Percentiles rank a stretch among this genome's conserved stretches.
Conservation (phyloP, 2,888 invertebrate genomes). For the Tanypteryx hageni region DNA sequence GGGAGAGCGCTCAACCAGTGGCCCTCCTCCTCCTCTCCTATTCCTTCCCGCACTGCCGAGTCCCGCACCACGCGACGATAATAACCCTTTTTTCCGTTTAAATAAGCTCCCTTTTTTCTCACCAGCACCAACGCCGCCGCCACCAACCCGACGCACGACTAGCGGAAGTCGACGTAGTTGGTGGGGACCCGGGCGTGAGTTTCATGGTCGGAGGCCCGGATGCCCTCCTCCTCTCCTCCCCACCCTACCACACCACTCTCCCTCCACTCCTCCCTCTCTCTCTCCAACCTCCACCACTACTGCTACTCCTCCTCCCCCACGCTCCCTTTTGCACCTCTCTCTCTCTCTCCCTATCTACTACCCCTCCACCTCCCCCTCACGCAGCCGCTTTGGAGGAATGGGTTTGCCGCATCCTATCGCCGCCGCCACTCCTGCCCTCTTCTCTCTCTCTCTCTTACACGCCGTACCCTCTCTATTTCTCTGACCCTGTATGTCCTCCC, state of each 20-base stretch:
- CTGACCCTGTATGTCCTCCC: background rate
- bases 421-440: background rate
- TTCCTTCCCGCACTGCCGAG: slow-evolving; percentile 13
- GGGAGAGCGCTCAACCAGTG: slow-evolving; percentile 40
- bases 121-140: slow-evolving; percentile 69
- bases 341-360: background rate
- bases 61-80: slow-evolving; percentile 3
- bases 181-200: slow-evolving; percentile 64
- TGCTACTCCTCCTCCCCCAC: slow-evolving; percentile 28
- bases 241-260: background rate
- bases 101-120: background rate
- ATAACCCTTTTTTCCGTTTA: background rate
- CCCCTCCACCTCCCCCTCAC: slow-evolving; percentile 62
- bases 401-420: slow-evolving; percentile 60
- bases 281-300: too few species aligned
- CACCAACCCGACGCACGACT: slow-evolving; percentile 68
- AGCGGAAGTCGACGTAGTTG: slow-evolving; percentile 67
- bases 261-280: slow-evolving; percentile 53
- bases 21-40: slow-evolving; percentile 16
- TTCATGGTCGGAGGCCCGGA: slow-evolving; percentile 68
- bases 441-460: background rate
- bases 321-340: background rate
- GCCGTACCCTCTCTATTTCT: background rate
- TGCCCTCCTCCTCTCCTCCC: slow-evolving; percentile 65
- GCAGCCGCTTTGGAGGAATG: slow-evolving; percentile 66